These are phyloP conservation scores for Vultur gryphus DNA, from an alignment of 2,797 vertebrate species.

Conservation along the genomic window DNA sequence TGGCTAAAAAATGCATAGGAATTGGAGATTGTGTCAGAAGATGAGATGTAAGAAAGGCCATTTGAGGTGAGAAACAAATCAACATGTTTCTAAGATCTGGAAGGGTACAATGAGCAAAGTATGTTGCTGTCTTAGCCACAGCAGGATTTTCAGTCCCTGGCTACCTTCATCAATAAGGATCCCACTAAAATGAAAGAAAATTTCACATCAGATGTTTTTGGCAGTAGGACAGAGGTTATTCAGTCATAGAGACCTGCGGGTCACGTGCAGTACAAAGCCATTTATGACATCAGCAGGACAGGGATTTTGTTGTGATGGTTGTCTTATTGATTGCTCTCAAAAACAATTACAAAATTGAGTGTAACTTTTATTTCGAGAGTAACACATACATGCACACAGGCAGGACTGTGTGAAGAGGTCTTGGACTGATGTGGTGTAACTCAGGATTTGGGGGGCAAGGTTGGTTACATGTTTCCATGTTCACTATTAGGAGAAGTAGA, in stretches of 20 bases:
- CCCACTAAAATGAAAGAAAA: background rate
- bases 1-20: conserved; percentile 5
- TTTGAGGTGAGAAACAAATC: conserved; percentile 33
- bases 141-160: background rate
- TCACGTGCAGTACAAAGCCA: background rate
- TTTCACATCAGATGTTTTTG: background rate
- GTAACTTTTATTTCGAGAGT: background rate
- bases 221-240: background rate
- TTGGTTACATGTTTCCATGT: background rate
- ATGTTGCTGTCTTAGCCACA: background rate
- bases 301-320: background rate
- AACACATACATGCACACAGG: background rate
- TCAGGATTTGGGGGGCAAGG: background rate
- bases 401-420: background rate
- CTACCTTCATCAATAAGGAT: background rate
- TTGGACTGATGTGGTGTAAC: background rate
- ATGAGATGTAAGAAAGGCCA: conserved; percentile 1
- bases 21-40: background rate
- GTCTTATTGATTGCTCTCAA: background rate
- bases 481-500: background rate
- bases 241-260: background rate
- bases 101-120: background rate
- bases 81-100: background rate
- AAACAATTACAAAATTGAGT: background rate
- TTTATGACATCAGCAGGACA: background rate